Percentiles rank a stretch among this genome's conserved stretches.
Evolutionary conservation across 2,888 invertebrate genomes (phyloP).

Genomic region (Coelopa pilipes): DNA sequence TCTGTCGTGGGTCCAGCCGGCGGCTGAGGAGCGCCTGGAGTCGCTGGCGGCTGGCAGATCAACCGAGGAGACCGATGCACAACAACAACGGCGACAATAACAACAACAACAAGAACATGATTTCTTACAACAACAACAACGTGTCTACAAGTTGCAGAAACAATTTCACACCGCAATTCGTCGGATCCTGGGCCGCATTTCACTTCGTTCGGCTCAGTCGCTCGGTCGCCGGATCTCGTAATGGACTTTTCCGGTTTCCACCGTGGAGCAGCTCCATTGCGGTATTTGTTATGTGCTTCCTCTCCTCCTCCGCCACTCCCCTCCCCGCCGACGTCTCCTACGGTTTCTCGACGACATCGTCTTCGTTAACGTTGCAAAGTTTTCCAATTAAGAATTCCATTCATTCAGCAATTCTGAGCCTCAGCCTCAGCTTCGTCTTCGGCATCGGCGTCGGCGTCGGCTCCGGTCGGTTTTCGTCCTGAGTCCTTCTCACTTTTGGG

Average conservation of each 20-base stretch:
- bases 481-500: slow-evolving; percentile 40
- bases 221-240: too few relatives aligned
- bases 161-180: slow-evolving; percentile 7
- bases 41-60: slow-evolving; percentile 20
- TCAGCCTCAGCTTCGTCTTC: too few relatives aligned
- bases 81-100: slow-evolving; percentile 11
- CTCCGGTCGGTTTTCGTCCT: slow-evolving; percentile 6
- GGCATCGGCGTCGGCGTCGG: not conserved
- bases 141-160: slow-evolving; percentile 1
- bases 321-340: not conserved
- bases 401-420: slow-evolving; percentile 23
- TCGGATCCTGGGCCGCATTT: slow-evolving; percentile 9
- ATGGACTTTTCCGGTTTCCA: slow-evolving; percentile 42
- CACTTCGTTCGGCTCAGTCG: slow-evolving; percentile 36
- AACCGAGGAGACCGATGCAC: too few relatives aligned
- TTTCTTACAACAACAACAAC: slow-evolving; percentile 2
- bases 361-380: slow-evolving; percentile 40
- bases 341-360: not conserved
- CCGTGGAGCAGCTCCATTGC: slow-evolving; percentile 38
- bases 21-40: not conserved
- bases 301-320: not conserved
- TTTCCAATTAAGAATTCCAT: slow-evolving; percentile 50
- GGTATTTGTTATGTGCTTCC: slow-evolving; percentile 19
- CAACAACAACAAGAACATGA: not conserved
- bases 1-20: too few relatives aligned